A percentile compares a stretch with the other conserved stretches of the same genome.
These are phyloP conservation scores for Neolamprologus toae DNA, from an alignment of 2,113 vertebrate species.

Conservation along the genomic window DNA sequence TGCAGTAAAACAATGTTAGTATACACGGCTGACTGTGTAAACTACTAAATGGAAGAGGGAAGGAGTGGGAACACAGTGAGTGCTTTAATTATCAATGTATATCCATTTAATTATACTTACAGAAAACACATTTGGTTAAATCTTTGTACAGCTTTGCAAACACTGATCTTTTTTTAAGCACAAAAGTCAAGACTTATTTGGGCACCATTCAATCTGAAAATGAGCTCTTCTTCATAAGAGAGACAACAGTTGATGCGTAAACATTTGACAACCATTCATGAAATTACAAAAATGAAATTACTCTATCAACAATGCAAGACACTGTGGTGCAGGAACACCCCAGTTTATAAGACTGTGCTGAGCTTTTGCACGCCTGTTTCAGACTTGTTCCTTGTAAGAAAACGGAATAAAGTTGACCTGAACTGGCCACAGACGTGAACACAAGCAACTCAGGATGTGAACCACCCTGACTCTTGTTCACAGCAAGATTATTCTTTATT, in stretches of 20 bases:
- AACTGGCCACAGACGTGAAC: background rate
- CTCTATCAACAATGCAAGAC: background rate
- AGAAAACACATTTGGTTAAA: slow-evolving; percentile 12
- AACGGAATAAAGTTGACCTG: background rate
- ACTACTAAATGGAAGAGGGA: background rate
- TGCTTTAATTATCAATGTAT: slow-evolving; percentile 12
- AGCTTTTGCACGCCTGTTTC: background rate
- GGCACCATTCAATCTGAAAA: background rate
- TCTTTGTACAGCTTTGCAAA: slow-evolving; percentile 17
- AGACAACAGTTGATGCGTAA: background rate
- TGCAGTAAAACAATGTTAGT: background rate
- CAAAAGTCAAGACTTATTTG: background rate
- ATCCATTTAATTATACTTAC: background rate
- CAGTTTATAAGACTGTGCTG: background rate
- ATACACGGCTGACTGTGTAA: background rate
- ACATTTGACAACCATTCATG: background rate
- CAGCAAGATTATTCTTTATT: background rate
- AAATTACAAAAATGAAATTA: slow-evolving; percentile 22
- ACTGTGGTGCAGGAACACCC: background rate
- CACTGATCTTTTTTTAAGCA: background rate
- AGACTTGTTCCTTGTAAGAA: background rate
- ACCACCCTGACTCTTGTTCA: background rate
- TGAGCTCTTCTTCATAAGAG: background rate
- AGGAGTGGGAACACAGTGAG: background rate
- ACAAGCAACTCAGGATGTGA: background rate